Evolutionary conservation across 2,797 vertebrate genomes (phyloP).

Genomic region (Varecia variegata): DNA sequence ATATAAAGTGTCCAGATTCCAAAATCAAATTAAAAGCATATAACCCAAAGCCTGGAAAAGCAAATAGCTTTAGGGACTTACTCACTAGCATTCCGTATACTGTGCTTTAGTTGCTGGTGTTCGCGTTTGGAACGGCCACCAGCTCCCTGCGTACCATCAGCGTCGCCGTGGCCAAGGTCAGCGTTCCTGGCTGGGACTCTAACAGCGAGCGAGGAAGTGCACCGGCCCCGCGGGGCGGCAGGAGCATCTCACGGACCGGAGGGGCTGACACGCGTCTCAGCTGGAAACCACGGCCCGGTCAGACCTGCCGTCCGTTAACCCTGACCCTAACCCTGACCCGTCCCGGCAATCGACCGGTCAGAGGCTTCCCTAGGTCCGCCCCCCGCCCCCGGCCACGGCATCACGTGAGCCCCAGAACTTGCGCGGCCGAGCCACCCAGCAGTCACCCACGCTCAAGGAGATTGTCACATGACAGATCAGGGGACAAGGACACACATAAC

Average conservation of each 20-base stretch:
- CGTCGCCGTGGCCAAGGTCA: background rate
- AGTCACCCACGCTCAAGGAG: background rate
- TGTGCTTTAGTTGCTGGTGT: background rate
- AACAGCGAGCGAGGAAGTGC: background rate
- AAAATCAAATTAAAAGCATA: constrained; percentile 19
- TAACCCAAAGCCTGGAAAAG: background rate
- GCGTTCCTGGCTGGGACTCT: background rate
- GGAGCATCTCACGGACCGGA: background rate
- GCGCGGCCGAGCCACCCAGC: background rate
- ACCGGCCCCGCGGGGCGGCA: background rate
- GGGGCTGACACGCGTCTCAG: background rate
- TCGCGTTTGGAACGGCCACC: background rate
- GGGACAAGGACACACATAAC: background rate
- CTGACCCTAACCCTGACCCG: too few species aligned
- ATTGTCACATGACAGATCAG: background rate
- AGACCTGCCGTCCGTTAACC: background rate
- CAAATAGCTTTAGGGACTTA: background rate
- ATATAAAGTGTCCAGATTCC: background rate
- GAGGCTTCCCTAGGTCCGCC: background rate
- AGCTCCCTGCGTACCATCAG: fast-evolving
- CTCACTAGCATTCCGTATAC: background rate
- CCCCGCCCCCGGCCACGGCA: background rate
- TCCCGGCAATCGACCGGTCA: background rate
- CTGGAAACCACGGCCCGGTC: fast-evolving
- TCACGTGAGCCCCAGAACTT: background rate